Evolutionary conservation across 2,797 vertebrate species (phyloP).

Genomic region (Lutjanus argentimaculatus): DNA sequence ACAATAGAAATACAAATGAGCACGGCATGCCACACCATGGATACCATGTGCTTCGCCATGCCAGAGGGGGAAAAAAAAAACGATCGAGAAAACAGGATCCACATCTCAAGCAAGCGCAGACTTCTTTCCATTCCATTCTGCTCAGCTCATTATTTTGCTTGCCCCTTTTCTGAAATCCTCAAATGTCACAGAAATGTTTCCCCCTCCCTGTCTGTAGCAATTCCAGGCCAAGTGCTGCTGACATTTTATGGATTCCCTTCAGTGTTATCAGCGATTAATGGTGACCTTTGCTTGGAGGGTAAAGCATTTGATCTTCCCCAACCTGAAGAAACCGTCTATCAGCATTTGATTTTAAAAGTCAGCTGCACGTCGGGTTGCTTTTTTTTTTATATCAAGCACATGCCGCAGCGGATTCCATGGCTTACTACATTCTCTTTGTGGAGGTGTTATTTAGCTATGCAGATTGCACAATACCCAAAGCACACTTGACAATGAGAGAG

Average conservation of each 20-base stretch:
- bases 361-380: conserved; percentile 4
- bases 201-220: conserved; percentile 30
- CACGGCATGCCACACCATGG: neutral
- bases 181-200: conserved; percentile 71
- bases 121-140: conserved; percentile 25
- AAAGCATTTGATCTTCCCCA: conserved; percentile 48
- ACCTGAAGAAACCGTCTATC: conserved; percentile 45
- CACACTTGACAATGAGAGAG: conserved; percentile 23
- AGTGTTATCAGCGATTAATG: conserved; percentile 63
- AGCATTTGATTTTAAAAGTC: conserved; percentile 32
- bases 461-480: conserved; percentile 19
- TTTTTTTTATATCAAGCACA: conserved; percentile 26
- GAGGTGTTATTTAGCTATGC: conserved; percentile 40
- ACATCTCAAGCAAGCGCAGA: conserved; percentile 7
- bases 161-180: conserved; percentile 33
- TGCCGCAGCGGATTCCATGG: neutral
- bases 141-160: conserved; percentile 48
- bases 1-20: conserved; percentile 11
- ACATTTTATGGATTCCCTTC: conserved; percentile 72
- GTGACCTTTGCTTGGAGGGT: conserved; percentile 66
- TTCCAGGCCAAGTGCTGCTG: conserved; percentile 61
- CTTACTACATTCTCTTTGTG: conserved; percentile 18
- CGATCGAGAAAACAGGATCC: neutral
- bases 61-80: neutral
- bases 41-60: neutral